Evolutionary conservation across 2,113 vertebrate genomes (phyloP), one percentile per base, ranked within the genome.

Genomic region (Vimba vimba): DNA sequence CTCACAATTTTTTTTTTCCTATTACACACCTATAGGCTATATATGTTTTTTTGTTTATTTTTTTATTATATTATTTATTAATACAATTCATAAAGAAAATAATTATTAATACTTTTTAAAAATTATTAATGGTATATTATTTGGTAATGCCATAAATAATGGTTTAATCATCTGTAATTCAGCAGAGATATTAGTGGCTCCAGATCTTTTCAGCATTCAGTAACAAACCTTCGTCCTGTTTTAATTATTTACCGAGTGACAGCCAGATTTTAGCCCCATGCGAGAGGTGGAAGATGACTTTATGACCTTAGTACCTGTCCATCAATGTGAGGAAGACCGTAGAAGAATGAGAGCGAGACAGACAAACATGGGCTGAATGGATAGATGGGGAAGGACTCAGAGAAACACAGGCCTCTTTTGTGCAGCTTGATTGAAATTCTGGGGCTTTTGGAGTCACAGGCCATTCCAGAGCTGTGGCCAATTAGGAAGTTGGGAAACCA

Each of bases 381-480:
- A 79, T 13, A 55, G 76, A 33, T 19, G 33, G 30, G 1, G 15
- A 57, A 33, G 4, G 50, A 36, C 19, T 59, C 81, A 10, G 47
- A n/a, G 66, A 71, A 73, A 83, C 64, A 83, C 66, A 71, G 47
- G 47, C 23, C 50, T 55, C 81, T 73, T 83, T 73, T 83, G 66
- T 83, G 66, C 66, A 59, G 81, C 47, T 57, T 83, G 66, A 73
- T 83, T 83, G 66, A 83, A 83, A 73, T 83, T 83, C 81, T 10
- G 81, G 27, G 80, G 80, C 25, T 82, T 71, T 66, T 52, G 47
- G 81, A 83, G 81, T 73, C 81, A 73, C 50, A 73, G 81, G 81
- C 81, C 81, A 83, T 33, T 25, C 66, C 13, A 39, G 81, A 83
- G 81, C 81, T 39, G 66, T 59, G 81, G 81, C 81, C 66, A 83